These are phyloP conservation scores for Bombycilla garrulus DNA, from an alignment of 2,113 vertebrate genomes.

Conservation along the genomic window DNA sequence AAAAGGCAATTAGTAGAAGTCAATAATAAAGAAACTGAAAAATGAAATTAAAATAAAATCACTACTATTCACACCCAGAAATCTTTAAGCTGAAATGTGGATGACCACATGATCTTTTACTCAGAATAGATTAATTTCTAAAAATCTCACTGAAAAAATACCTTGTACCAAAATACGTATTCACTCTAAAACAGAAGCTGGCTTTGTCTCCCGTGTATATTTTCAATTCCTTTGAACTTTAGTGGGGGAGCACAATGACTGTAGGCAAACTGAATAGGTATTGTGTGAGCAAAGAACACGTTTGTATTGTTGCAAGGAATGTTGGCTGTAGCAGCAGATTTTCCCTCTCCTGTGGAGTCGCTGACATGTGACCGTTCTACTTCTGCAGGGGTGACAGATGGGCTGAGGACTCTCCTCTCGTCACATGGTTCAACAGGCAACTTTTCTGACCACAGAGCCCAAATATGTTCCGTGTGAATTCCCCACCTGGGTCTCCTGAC, in stretches of 20 bases:
- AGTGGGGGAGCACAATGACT: slow-evolving; percentile 12
- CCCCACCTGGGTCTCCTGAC: neutral
- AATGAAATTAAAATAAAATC: neutral
- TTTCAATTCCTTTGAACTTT: slow-evolving; percentile 46
- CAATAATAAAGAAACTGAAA: neutral
- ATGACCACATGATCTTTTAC: neutral
- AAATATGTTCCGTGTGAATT: neutral
- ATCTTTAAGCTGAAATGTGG: neutral
- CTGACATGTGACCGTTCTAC: neutral
- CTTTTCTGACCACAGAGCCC: neutral
- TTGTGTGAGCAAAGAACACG: slow-evolving; percentile 49
- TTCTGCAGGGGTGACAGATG: slow-evolving; percentile 41
- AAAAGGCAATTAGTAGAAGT: neutral
- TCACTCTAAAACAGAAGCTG: slow-evolving; percentile 2
- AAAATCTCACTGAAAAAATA: neutral
- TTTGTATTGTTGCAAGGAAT: slow-evolving; percentile 48
- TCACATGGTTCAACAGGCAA: neutral
- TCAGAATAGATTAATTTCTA: neutral
- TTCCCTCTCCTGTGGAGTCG: neutral
- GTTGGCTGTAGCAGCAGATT: slow-evolving; percentile 29
- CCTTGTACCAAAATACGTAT: neutral
- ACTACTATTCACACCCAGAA: neutral
- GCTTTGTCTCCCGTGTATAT: neutral
- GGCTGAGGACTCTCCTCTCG: neutral
- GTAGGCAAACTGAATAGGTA: slow-evolving; percentile 43